Conservation (phyloP, 2,797 vertebrate genomes). For the Discoglossus pictus region DNA sequence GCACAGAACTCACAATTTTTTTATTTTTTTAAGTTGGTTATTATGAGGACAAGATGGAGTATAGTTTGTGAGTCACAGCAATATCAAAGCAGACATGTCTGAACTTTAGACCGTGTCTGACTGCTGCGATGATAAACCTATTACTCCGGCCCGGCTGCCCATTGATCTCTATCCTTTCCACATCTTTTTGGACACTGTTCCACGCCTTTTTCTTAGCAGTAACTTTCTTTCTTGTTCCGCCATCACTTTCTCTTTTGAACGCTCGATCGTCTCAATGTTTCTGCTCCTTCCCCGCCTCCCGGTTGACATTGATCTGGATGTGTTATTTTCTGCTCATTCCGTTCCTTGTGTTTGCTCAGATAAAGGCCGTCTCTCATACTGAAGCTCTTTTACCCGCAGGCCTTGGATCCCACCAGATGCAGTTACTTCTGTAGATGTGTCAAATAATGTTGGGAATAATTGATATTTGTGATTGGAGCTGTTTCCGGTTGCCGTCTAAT, state of each 20-base stretch:
- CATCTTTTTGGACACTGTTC: constrained; percentile 1
- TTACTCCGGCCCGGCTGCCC: constrained; percentile 3
- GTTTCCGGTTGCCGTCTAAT: too few relatives aligned
- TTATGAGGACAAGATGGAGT: too few relatives aligned
- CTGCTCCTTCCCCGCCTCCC: background rate
- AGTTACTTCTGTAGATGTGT: constrained; percentile 33
- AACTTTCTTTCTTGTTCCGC: constrained; percentile 9
- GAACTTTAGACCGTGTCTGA: constrained; percentile 1
- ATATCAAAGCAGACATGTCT: constrained; percentile 2
- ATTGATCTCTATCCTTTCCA: constrained; percentile 17
- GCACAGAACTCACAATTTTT: too few relatives aligned
- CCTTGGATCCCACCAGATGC: constrained; percentile 25
- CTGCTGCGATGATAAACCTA: constrained; percentile 20
- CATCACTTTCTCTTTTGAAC: constrained; percentile 10
- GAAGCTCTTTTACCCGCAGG: constrained; percentile 26
- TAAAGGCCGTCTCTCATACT: constrained; percentile 30
- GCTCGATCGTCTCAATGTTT: constrained; percentile 6
- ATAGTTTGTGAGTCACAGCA: background rate
- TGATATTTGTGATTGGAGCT: constrained; percentile 1
- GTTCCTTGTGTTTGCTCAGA: constrained; percentile 15
- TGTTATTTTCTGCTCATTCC: constrained; percentile 22
- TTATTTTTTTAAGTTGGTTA: too few relatives aligned
- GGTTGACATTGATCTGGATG: constrained; percentile 25
- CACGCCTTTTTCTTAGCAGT: constrained; percentile 8
- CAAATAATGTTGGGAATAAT: constrained; percentile 25